Evolutionary conservation across 2,888 invertebrate species (phyloP).

Genomic region (Sycophila texana): DNA sequence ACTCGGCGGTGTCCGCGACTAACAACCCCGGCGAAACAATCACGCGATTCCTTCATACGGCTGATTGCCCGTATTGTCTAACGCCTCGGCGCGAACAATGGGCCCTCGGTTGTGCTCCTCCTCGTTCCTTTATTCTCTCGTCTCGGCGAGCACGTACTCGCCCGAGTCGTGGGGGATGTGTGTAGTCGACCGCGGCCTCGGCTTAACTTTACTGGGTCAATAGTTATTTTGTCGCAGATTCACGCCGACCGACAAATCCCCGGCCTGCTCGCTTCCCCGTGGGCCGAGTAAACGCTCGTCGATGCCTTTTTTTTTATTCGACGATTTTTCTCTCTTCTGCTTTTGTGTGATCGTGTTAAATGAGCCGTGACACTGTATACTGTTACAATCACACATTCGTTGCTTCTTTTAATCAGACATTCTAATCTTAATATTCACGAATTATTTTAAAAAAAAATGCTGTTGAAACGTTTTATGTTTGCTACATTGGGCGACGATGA

Average conservation of each 20-base stretch:
- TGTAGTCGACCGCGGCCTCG: slow-evolving; percentile 19
- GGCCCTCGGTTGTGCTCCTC: slow-evolving; percentile 43
- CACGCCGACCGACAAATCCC: no score
- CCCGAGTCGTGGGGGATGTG: not conserved
- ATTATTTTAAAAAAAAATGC: no score
- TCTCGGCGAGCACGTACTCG: slow-evolving; percentile 5
- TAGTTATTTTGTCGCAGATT: slow-evolving; percentile 40
- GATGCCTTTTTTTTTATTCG: slow-evolving; percentile 32
- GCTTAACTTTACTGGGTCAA: slow-evolving; percentile 54
- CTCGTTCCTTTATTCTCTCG: slow-evolving; percentile 47
- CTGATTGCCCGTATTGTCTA: slow-evolving; percentile 73
- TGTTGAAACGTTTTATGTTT: no score
- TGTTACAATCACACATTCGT: no score
- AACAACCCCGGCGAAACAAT: slow-evolving; percentile 67
- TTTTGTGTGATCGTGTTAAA: not conserved
- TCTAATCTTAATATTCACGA: no score
- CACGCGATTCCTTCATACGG: slow-evolving; percentile 70
- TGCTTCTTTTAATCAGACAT: no score
- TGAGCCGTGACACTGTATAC: not conserved
- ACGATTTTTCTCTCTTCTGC: not conserved
- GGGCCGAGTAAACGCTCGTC: not conserved
- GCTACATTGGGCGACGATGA: no score
- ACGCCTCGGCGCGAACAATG: slow-evolving; percentile 54
- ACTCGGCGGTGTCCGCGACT: slow-evolving; percentile 52
- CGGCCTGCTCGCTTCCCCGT: no score